Conservation (phyloP, 2,797 vertebrate species). For the Rousettus madagascariensis region DNA sequence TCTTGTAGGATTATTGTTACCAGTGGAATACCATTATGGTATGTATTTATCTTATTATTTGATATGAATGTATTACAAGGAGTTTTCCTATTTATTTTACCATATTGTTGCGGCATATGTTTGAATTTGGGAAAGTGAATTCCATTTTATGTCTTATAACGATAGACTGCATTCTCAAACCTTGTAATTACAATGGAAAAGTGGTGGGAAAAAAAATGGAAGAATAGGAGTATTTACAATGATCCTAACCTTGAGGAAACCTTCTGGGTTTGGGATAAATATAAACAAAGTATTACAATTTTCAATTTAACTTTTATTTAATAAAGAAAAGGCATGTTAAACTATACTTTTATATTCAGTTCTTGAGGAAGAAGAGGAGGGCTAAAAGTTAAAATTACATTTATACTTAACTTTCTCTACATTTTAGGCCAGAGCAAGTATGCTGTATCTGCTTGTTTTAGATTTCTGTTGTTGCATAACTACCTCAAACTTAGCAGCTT, state of each 20-base stretch:
- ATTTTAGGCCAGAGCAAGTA: neutral
- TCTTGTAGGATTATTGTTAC: constrained; percentile 21
- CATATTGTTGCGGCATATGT: constrained; percentile 18
- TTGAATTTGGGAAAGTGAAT: neutral
- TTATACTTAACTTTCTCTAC: constrained; percentile 6
- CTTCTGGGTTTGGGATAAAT: neutral
- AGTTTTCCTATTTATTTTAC: neutral
- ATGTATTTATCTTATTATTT: constrained; percentile 6
- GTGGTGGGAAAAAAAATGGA: neutral
- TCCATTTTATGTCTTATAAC: constrained; percentile 4
- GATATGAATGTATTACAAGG: neutral
- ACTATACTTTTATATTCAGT: neutral
- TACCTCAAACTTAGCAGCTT: neutral
- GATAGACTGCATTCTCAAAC: constrained; percentile 1
- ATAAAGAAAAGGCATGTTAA: neutral
- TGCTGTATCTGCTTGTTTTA: neutral
- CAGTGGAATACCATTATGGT: neutral
- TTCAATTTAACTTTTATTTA: constrained; percentile 10
- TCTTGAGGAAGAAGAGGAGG: constrained; percentile 21
- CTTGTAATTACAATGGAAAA: neutral
- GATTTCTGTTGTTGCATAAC: neutral
- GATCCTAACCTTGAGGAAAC: neutral
- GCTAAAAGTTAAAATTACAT: neutral
- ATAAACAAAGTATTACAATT: neutral
- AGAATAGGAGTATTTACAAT: neutral